phyloP scores from a whole-genome alignment of 2,888 invertebrate species.

The Alentia gelatinosa region DNA sequence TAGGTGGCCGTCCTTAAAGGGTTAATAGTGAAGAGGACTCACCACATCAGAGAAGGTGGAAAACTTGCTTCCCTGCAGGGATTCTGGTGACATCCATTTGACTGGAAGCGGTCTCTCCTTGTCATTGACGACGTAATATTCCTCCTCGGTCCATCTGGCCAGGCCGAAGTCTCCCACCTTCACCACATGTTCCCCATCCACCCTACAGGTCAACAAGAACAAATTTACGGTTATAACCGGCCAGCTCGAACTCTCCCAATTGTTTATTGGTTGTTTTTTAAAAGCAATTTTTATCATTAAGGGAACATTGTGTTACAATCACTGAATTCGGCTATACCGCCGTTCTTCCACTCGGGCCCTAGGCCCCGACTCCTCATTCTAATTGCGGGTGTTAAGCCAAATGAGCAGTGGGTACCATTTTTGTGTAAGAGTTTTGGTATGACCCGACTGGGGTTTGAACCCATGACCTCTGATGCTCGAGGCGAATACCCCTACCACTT shows the following conservation, averaged over 20 bases:
- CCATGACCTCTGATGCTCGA: no score
- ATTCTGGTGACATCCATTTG: constrained; percentile 5
- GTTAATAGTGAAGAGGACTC: not conserved
- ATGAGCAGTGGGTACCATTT: no score
- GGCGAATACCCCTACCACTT: no score
- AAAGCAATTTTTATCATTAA: no score
- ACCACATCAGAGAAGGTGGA: constrained; percentile 5
- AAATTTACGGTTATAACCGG: not conserved
- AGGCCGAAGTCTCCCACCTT: constrained; percentile 25
- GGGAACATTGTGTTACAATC: no score
- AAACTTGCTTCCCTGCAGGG: not conserved
- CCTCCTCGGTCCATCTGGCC: not conserved
- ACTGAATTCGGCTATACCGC: no score
- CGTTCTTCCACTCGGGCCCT: no score
- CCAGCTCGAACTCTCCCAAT: no score
- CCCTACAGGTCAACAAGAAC: not conserved
- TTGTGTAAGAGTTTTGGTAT: not conserved
- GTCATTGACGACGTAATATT: not conserved
- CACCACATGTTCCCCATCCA: not conserved
- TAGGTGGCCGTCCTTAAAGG: not conserved
- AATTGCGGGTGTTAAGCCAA: no score
- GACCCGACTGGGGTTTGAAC: not conserved
- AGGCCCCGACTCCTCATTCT: no score
- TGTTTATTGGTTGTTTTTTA: no score
- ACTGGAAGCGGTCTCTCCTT: not conserved